A percentile compares a stretch with the other conserved stretches of the same genome.
These are phyloP conservation scores for Oreocharis arfaki DNA, from an alignment of 2,113 vertebrate genomes.

Conservation along the genomic window DNA sequence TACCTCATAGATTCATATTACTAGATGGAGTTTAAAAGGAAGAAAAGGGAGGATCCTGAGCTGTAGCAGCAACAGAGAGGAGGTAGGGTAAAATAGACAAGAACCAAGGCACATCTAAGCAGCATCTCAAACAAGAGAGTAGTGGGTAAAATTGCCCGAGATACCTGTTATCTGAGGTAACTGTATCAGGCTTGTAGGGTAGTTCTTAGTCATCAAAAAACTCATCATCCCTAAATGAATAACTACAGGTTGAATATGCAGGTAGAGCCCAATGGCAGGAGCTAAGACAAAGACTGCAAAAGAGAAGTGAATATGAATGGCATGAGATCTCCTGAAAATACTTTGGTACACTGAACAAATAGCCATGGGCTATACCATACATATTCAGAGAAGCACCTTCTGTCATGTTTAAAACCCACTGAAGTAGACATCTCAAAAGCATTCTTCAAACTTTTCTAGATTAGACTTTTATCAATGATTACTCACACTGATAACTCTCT, in stretches of 20 bases:
- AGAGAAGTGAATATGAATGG: background rate
- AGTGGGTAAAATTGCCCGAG: background rate
- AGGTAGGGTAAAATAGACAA: background rate
- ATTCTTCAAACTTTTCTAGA: background rate
- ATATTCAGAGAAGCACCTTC: background rate
- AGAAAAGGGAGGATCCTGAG: background rate
- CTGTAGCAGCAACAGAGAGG: background rate
- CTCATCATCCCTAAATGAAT: background rate
- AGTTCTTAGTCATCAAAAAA: background rate
- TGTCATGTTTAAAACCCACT: background rate
- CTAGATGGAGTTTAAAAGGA: background rate
- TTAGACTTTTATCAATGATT: background rate
- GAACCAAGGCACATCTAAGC: background rate
- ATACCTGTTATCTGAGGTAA: background rate
- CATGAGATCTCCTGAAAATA: background rate
- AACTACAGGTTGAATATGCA: background rate
- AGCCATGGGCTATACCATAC: background rate
- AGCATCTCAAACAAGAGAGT: background rate
- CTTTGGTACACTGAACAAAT: background rate
- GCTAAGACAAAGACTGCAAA: background rate
- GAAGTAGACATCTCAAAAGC: background rate
- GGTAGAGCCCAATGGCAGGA: background rate
- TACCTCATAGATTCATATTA: background rate
- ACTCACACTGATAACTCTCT: background rate
- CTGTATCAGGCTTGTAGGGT: background rate